Evolutionary conservation across 2,797 vertebrate species (phyloP).

Genomic region (Amniataba percoides): DNA sequence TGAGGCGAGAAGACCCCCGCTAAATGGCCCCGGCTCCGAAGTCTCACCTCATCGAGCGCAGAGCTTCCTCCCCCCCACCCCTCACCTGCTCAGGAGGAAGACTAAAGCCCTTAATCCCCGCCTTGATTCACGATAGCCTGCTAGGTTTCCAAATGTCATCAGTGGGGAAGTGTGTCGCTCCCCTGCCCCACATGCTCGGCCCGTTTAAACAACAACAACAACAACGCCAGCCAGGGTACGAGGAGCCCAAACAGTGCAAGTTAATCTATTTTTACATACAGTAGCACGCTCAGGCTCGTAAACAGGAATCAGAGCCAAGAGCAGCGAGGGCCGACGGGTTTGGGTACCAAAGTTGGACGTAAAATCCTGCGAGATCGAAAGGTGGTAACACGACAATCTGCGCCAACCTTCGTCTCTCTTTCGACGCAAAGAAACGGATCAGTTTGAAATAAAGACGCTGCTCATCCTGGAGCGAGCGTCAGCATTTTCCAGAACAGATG

Average conservation of each 20-base stretch:
- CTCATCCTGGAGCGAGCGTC: slow-evolving; percentile 1
- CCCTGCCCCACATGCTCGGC: slow-evolving; percentile 48
- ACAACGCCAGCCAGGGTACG: neutral
- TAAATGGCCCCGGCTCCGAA: slow-evolving; percentile 59
- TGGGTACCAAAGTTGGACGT: slow-evolving; percentile 5
- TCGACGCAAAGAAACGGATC: neutral
- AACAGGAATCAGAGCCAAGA: slow-evolving; percentile 46
- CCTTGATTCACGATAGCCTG: slow-evolving; percentile 78
- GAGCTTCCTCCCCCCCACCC: slow-evolving; percentile 35
- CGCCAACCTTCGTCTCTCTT: slow-evolving; percentile 12
- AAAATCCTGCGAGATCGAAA: slow-evolving; percentile 26
- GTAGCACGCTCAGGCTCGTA: slow-evolving; percentile 31
- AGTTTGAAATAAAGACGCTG: neutral
- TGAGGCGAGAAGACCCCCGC: slow-evolving; percentile 59
- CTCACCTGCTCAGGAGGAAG: slow-evolving; percentile 62
- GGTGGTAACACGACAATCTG: slow-evolving; percentile 19
- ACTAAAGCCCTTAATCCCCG: slow-evolving; percentile 81
- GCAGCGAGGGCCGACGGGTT: slow-evolving; percentile 36
- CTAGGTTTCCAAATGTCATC: slow-evolving; percentile 80
- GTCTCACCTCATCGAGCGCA: slow-evolving; percentile 68
- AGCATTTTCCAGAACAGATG: slow-evolving; percentile 12
- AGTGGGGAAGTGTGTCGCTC: slow-evolving; percentile 62
- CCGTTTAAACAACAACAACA: slow-evolving; percentile 52
- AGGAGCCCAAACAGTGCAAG: slow-evolving; percentile 32
- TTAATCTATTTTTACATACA: slow-evolving; percentile 46